phyloP scores from a whole-genome alignment of 2,797 vertebrate genomes.

The Halcyon leucocephala region DNA sequence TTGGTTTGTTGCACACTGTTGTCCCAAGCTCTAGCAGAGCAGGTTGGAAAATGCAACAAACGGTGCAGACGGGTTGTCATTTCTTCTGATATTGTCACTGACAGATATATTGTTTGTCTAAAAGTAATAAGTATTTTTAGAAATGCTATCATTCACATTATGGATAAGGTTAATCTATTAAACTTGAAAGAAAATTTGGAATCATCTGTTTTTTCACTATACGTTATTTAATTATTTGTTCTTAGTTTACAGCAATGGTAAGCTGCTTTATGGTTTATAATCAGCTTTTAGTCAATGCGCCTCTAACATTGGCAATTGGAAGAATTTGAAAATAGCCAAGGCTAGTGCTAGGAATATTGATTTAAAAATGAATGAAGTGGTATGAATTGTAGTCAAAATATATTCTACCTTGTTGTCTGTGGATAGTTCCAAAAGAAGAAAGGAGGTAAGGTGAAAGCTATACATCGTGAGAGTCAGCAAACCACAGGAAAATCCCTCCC shows the following conservation, averaged over 20 bases:
- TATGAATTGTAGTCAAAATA: neutral
- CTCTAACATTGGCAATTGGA: neutral
- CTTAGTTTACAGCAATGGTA: neutral
- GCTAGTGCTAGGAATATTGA: neutral
- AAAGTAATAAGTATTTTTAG: neutral
- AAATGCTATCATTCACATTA: neutral
- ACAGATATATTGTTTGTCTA: neutral
- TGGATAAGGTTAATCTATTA: neutral
- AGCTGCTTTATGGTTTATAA: neutral
- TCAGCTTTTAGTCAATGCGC: neutral
- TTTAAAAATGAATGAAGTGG: neutral
- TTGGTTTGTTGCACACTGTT: accelerated
- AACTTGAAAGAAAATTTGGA: neutral
- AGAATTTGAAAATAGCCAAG: neutral
- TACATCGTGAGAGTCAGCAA: neutral
- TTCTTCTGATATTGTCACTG: neutral
- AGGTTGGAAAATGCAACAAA: neutral
- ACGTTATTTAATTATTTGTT: neutral
- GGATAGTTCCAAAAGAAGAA: neutral
- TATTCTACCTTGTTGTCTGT: neutral
- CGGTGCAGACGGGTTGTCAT: neutral
- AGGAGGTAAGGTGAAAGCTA: neutral
- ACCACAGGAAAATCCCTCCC: neutral
- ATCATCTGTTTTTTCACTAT: neutral
- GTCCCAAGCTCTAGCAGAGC: neutral